Evolutionary conservation across 2,797 vertebrate species (phyloP), one percentile per base, ranked within the genome.

Genomic region (Stomatorhinus walkeri): DNA sequence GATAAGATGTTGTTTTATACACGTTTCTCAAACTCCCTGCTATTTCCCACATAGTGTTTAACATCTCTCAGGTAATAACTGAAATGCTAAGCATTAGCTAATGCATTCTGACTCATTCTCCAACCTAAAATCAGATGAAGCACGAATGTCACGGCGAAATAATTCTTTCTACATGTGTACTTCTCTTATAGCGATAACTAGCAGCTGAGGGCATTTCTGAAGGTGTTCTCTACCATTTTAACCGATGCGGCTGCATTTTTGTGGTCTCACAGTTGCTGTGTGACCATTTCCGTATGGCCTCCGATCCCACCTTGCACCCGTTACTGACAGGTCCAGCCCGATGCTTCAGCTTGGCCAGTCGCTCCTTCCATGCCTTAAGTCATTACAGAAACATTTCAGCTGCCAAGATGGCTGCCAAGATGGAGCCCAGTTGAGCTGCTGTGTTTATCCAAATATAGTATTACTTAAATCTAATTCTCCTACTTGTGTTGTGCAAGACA

Each of bases 301-400:
- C n/a, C 16, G 46, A 51, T 16, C 14, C 76, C 76, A 46, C 40
- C 16, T 46, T n/a, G 6, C 19, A n/a, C 46, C 19, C 22, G 14
- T 81, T 46, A 2, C 40, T 22, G 51, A 24, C 49, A 52, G 84
- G 84, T 54, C 2, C 48, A 48, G 22, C 24, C 49, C 51, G 4
- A 16, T 16, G 48, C 49, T 85, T 28, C 28, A 3, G 22, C 24
- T 14, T 24, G 72, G 22, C 6, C 48, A 32, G 22, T 52, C 16
- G 24, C 16, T 7, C 51, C 51, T 87, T 52, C 49, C 28, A 61
- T 61, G 85, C 85, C 85, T 87, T 87, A 87, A 87, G 8, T 87
- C 85, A n/a, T 2, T 87, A 16, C 51, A 61, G 51, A 87, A 59
- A n/a, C 32, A 56, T 40, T 36, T 87, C 49, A 54, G 52, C 16